phyloP scores from a whole-genome alignment of 2,113 vertebrate genomes.

The Ictalurus punctatus region DNA sequence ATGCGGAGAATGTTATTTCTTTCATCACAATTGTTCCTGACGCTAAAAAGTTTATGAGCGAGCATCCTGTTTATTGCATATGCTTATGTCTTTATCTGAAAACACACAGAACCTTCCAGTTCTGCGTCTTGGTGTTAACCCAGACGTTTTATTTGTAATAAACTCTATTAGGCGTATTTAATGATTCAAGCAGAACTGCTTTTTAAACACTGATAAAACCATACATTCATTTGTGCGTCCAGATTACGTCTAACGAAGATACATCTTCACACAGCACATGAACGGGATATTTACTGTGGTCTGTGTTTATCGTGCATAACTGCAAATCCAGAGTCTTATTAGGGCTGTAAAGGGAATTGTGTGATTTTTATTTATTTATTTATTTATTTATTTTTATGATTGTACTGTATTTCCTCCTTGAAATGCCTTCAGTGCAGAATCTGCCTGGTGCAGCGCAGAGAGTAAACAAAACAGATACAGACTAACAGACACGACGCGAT shows the following conservation, averaged over 20 bases:
- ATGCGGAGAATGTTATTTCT: background rate
- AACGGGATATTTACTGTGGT: background rate
- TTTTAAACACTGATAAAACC: constrained; percentile 8
- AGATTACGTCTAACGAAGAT: background rate
- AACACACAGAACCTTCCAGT: background rate
- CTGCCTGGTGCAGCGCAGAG: background rate
- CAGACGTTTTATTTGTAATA: background rate
- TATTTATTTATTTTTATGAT: background rate
- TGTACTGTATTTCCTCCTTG: background rate
- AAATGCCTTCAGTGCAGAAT: background rate
- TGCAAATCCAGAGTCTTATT: background rate
- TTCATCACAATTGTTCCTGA: background rate
- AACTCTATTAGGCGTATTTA: constrained; percentile 13
- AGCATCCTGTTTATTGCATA: background rate
- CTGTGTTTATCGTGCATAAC: background rate
- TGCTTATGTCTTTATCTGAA: background rate
- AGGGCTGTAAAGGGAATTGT: background rate
- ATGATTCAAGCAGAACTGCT: background rate
- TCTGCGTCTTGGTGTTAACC: background rate
- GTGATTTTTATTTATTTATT: background rate
- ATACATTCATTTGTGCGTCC: background rate
- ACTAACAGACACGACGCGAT: background rate
- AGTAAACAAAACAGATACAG: background rate
- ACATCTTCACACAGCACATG: constrained; percentile 1
- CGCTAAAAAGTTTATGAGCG: background rate